Conservation (phyloP, 2,797 vertebrate species). For the Danio albolineatus region DNA sequence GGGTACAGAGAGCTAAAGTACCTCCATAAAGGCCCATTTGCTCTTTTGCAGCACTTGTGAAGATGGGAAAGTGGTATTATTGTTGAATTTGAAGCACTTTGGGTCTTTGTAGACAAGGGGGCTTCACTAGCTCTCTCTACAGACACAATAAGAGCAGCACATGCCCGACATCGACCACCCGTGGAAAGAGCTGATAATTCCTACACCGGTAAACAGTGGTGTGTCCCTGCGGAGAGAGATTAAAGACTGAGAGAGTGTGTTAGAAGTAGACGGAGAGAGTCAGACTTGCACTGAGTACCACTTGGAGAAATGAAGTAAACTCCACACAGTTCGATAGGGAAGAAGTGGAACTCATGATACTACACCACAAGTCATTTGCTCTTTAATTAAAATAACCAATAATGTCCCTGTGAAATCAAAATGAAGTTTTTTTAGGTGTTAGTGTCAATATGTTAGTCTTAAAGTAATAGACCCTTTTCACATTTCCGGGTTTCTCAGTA, state of each 20-base stretch:
- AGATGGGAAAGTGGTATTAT: conserved; percentile 30
- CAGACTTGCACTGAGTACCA: conserved; percentile 39
- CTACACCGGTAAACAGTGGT: conserved; percentile 48
- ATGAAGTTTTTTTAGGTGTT: too few relatives aligned
- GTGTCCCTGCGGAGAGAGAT: conserved; percentile 42
- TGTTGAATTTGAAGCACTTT: conserved; percentile 43
- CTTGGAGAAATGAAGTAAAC: conserved; percentile 57
- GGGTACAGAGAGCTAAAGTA: conserved; percentile 1
- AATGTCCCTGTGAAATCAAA: too few relatives aligned
- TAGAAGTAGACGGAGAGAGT: neutral
- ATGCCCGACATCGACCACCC: conserved; percentile 35
- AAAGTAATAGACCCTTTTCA: too few relatives aligned
- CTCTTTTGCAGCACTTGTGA: conserved; percentile 31
- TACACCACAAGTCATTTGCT: too few relatives aligned
- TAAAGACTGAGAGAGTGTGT: conserved; percentile 23
- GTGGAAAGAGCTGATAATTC: conserved; percentile 49
- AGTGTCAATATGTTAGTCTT: too few relatives aligned
- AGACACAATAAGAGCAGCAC: conserved; percentile 33
- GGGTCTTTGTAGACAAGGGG: conserved; percentile 36
- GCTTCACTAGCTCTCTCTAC: conserved; percentile 20
- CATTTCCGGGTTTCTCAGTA: too few relatives aligned
- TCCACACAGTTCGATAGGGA: conserved; percentile 39
- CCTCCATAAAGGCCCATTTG: conserved; percentile 22
- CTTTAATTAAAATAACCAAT: too few relatives aligned
- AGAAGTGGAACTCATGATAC: conserved; percentile 29